Percentiles rank a stretch among this genome's conserved stretches.
These are phyloP conservation scores for Ctenopoma multispine DNA, from an alignment of 2,797 vertebrate genomes.

Conservation along the genomic window DNA sequence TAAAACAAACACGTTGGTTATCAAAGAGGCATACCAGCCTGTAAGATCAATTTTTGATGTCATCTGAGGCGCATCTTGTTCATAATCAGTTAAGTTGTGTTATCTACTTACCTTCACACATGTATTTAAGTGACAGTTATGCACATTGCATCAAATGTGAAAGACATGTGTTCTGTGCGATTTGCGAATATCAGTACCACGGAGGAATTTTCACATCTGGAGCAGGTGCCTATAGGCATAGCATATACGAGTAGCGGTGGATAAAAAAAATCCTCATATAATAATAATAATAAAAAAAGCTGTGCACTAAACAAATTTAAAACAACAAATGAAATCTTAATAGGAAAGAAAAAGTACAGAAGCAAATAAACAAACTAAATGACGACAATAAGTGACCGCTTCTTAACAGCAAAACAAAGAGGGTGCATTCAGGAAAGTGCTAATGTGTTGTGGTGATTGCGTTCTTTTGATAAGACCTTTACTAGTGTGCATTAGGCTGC, in stretches of 20 bases:
- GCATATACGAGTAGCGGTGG: not conserved
- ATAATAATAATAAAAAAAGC: not conserved
- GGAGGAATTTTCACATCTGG: constrained; percentile 3
- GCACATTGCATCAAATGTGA: constrained; percentile 11
- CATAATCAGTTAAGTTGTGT: constrained; percentile 1
- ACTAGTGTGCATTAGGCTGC: constrained; percentile 46
- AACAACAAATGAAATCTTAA: not conserved
- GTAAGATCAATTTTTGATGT: not conserved
- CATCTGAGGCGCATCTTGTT: not conserved
- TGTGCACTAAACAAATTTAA: not conserved
- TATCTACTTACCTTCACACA: not conserved
- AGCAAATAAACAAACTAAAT: constrained; percentile 3
- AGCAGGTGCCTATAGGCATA: too few relatives aligned
- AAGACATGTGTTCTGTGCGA: constrained; percentile 3
- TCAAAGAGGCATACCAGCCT: not conserved
- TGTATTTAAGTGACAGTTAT: constrained; percentile 16
- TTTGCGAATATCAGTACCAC: not conserved
- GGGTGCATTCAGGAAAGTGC: constrained; percentile 30
- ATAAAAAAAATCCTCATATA: not conserved
- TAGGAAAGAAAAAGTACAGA: not conserved
- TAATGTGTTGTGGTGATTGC: constrained; percentile 31
- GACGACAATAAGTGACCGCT: not conserved
- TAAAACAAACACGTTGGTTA: constrained; percentile 2
- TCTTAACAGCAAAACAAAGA: constrained; percentile 10
- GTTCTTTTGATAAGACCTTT: constrained; percentile 54